Evolutionary conservation across 2,888 invertebrate species (phyloP).

Genomic region (Dascillus cervinus): DNA sequence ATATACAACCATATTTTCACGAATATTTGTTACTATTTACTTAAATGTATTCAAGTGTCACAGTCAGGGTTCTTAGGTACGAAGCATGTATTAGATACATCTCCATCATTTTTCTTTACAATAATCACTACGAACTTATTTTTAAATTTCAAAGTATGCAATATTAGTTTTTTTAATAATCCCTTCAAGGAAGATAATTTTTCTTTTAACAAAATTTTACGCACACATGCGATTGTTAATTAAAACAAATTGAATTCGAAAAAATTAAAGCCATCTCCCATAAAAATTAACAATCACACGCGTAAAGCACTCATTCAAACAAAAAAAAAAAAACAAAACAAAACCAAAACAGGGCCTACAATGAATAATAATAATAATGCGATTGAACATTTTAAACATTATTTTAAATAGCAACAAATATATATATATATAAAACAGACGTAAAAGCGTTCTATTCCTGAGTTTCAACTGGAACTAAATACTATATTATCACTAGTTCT

Average conservation of each 20-base stretch:
- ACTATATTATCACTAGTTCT: constrained; percentile 21
- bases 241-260: too few relatives aligned
- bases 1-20: constrained; percentile 14
- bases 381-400: constrained; percentile 16
- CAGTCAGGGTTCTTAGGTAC: constrained; percentile 32
- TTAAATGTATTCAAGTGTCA: too few relatives aligned
- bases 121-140: too few relatives aligned
- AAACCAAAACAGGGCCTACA: too few relatives aligned
- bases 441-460: constrained; percentile 17
- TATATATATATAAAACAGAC: constrained; percentile 10
- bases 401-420: constrained; percentile 18
- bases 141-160: background rate
- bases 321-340: too few relatives aligned
- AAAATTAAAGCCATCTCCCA: too few relatives aligned
- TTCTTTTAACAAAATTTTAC: constrained; percentile 10
- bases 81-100: constrained; percentile 12
- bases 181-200: constrained; percentile 14
- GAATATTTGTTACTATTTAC: constrained; percentile 18
- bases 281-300: too few relatives aligned
- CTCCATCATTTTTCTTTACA: constrained; percentile 8
- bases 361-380: too few relatives aligned
- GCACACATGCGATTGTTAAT: too few relatives aligned
- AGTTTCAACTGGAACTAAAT: constrained; percentile 18
- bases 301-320: too few relatives aligned
- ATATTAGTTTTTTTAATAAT: constrained; percentile 11